phyloP scores from a whole-genome alignment of 1,140 invertebrate genomes.

The Aphelinus certus region DNA sequence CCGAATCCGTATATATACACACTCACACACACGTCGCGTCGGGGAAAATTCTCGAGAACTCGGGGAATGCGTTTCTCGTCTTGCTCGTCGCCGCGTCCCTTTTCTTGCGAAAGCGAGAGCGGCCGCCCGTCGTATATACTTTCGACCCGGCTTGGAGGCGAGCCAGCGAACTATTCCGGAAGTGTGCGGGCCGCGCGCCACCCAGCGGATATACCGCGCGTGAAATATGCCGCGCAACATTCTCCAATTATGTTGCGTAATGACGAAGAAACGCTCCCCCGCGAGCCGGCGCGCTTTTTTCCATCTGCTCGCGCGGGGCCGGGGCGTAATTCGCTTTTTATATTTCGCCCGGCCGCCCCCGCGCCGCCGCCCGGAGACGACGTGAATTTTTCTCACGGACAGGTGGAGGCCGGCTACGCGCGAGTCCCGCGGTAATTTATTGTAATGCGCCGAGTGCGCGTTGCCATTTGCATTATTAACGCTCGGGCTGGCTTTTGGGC shows the following conservation, averaged over 20 bases:
- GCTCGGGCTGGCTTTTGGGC: no score
- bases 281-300: not conserved
- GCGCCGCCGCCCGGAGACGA: no score
- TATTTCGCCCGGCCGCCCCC: no score
- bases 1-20: no score
- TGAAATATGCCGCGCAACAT: conserved; percentile 26
- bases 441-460: no score
- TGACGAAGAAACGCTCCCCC: conserved; percentile 16
- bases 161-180: conserved; percentile 29
- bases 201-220: conserved; percentile 8
- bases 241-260: conserved; percentile 32
- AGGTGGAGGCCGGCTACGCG: no score
- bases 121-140: not conserved
- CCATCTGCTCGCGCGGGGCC: not conserved
- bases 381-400: no score
- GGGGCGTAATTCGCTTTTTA: no score
- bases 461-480: no score
- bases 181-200: not conserved
- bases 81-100: not conserved
- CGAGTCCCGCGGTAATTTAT: no score
- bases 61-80: not conserved
- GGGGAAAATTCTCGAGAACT: not conserved
- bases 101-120: not conserved
- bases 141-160: not conserved
- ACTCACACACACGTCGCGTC: no score